A percentile compares a stretch with the other conserved stretches of the same genome.
Evolutionary conservation across 2,797 vertebrate species (phyloP).

Genomic region (Anguilla anguilla): DNA sequence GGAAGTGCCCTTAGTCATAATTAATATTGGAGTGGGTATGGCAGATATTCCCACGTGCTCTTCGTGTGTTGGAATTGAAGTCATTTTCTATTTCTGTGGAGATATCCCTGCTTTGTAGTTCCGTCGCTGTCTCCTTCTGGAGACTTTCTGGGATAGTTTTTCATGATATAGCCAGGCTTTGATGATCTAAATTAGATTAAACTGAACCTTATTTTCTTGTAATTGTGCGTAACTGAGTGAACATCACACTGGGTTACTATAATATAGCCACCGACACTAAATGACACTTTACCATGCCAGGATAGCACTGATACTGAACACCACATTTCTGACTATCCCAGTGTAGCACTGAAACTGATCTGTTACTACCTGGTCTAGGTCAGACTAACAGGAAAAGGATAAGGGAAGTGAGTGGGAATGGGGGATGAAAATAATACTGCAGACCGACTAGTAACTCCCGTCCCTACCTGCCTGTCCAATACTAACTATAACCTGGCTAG

Average conservation of each 20-base stretch:
- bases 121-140: neutral
- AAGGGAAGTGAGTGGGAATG: too few species aligned
- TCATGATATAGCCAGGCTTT: neutral
- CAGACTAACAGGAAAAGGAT: too few species aligned
- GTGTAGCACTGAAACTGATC: neutral
- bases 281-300: neutral
- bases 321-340: neutral
- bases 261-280: neutral
- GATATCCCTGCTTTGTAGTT: neutral
- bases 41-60: slow-evolving; percentile 36
- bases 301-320: neutral
- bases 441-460: too few species aligned
- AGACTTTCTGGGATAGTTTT: neutral
- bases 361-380: too few species aligned
- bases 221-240: neutral
- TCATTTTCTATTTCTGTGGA: slow-evolving; percentile 23
- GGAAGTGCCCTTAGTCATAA: slow-evolving; percentile 55
- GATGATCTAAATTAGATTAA: neutral
- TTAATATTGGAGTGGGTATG: slow-evolving; percentile 53
- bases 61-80: slow-evolving; percentile 42
- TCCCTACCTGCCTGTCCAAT: too few species aligned
- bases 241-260: neutral
- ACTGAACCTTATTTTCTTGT: neutral
- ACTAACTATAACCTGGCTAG: too few species aligned
- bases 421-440: too few species aligned